Base-by-base conservation (phyloP, 1,140 invertebrate species). In the Mycetomoellerius zeteki region DNA sequence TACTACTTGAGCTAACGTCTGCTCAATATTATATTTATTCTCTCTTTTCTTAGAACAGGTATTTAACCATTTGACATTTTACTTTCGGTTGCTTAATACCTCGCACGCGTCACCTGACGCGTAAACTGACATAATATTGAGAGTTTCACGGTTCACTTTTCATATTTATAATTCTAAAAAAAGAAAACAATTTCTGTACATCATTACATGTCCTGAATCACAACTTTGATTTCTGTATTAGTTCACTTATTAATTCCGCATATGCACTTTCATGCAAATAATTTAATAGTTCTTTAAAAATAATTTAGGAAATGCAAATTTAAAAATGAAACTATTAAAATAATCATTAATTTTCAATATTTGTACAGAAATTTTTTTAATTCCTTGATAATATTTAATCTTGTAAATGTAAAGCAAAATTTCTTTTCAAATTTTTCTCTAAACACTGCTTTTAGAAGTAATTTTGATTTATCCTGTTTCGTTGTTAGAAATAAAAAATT, bases 41-140 rank as follows among this genome's bases (percentile, higher is more conserved):
- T 80, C n/a, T 24, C 27, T 47, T 14, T 24, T 54, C n/a, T 8
- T 8, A 54, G 27, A 65, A 30, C 56, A 0, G 16, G 52, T 19
- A 69, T 80, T 80, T 80, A 47, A 65, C 37, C 76, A 52, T 80
- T 80, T 80, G 77, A 80, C 64, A 78, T 80, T 80, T 80, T 21
- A 81, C 30, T 69, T 81, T 54, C 2, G 43, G 27, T 65, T 78
- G 24, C 76, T 65, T 78, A 78, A 78, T 24, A 47, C 7, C 62
- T 47, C 19, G 24, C 24, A 77, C 37, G 33, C 30, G 24, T 78
- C 24, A 50, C 19, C 21, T 47, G n/a, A n/a, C n/a, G n/a, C n/a
- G 54, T 43, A 27, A 8, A 43, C 24, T 47, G 37, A 65, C 24
- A 47, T 24, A 21, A 37, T 24, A 77, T 43, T 77, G 0, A 19